Percentiles rank a stretch among this genome's conserved stretches.
phyloP scores from a whole-genome alignment of 1,140 invertebrate genomes.

The Paraescarpia echinospica region DNA sequence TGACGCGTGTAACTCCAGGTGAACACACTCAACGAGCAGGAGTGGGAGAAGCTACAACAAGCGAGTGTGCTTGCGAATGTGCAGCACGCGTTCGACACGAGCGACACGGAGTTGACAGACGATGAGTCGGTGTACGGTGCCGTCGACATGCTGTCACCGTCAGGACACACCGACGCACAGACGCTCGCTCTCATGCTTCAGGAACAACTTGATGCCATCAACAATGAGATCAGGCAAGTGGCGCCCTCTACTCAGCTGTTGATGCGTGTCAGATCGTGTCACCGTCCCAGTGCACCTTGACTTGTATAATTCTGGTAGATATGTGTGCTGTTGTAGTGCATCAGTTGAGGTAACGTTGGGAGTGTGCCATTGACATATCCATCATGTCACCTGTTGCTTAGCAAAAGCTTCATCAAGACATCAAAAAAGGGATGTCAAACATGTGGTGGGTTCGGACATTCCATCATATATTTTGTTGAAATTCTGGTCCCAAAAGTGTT shows the following conservation, averaged over 20 bases:
- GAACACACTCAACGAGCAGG: constrained; percentile 66
- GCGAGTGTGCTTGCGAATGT: constrained; percentile 90
- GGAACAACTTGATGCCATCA: constrained; percentile 98
- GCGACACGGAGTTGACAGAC: constrained; percentile 72
- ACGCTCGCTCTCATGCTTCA: constrained; percentile 97
- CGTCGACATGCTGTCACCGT: constrained; percentile 67
- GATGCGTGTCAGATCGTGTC: not conserved
- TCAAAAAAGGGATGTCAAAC: no score
- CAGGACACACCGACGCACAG: constrained; percentile 88
- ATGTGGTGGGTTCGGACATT: no score
- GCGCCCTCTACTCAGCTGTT: not conserved
- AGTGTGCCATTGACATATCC: not conserved
- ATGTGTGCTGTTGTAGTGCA: not conserved
- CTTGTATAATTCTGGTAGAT: not conserved
- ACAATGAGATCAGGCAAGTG: constrained; percentile 87
- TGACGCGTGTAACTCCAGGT: constrained; percentile 43
- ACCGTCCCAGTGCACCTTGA: not conserved
- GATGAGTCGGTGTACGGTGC: constrained; percentile 70
- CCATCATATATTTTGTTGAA: no score
- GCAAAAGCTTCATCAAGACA: no score
- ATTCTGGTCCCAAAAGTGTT: no score
- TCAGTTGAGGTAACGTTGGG: not conserved
- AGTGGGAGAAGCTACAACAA: constrained; percentile 95
- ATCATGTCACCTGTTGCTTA: no score
- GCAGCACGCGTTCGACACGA: constrained; percentile 83